A percentile compares a stretch with the other conserved stretches of the same genome.
Evolutionary conservation across 1,140 invertebrate species (phyloP).

Genomic region (Augochlora pura): DNA sequence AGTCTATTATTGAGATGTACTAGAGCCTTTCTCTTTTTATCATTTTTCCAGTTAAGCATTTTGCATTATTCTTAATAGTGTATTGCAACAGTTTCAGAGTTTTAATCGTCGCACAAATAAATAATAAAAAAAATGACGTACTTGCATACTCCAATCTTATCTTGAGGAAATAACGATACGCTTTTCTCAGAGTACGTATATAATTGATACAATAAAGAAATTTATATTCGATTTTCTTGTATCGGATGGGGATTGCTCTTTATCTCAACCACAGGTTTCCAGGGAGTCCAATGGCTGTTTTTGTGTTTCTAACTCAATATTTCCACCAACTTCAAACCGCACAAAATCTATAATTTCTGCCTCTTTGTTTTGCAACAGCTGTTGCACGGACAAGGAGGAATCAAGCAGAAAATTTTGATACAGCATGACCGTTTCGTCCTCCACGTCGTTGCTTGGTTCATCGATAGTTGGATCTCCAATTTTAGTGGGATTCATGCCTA

Average conservation of each 20-base stretch:
- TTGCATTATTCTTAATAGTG: neutral
- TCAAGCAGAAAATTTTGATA: conserved; percentile 94
- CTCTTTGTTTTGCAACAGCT: conserved; percentile 86
- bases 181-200: neutral
- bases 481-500: conserved; percentile 90
- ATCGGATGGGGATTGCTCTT: neutral
- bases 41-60: neutral
- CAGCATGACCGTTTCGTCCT: conserved; percentile 88
- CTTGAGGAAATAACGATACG: neutral
- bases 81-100: neutral
- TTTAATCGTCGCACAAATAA: neutral
- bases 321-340: conserved; percentile 91
- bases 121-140: neutral
- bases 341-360: conserved; percentile 90
- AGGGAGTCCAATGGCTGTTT: conserved; percentile 79
- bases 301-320: conserved; percentile 74
- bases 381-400: conserved; percentile 85
- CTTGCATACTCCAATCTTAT: neutral
- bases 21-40: neutral
- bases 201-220: neutral
- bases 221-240: conserved; percentile 11
- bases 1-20: neutral
- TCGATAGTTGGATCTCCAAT: conserved; percentile 86
- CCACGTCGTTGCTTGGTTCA: conserved; percentile 82
- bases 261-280: conserved; percentile 83